Conservation (phyloP, 1,140 invertebrate species). For the Lordiphosa stackelbergi region DNA sequence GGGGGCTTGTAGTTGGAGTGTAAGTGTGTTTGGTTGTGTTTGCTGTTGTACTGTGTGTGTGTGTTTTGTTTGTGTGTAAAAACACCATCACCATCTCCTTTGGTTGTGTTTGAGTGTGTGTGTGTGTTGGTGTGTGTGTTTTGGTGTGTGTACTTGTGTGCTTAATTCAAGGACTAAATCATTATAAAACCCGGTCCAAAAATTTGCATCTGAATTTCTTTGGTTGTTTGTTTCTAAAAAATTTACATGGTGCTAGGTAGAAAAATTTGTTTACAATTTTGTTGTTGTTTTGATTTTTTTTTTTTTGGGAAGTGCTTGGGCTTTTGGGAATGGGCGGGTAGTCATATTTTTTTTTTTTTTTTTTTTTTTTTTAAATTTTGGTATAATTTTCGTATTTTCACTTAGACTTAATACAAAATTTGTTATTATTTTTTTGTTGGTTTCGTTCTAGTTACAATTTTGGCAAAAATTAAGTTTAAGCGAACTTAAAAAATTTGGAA, state of each 20-base stretch:
- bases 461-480: not conserved
- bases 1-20: conserved; percentile 12
- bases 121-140: conserved; percentile 7
- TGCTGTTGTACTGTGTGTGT: conserved; percentile 18
- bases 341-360: not conserved
- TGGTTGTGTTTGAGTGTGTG: conserved; percentile 2
- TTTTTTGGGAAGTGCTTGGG: not conserved
- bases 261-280: conserved; percentile 10
- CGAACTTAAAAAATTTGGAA: too few relatives aligned
- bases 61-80: conserved; percentile 42
- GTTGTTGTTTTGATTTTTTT: conserved; percentile 9
- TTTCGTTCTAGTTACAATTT: conserved; percentile 1
- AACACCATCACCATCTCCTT: conserved; percentile 60
- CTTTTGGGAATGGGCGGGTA: too few relatives aligned
- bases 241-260: conserved; percentile 40
- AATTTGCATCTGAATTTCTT: conserved; percentile 36
- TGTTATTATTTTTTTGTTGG: not conserved
- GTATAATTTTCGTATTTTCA: conserved; percentile 10
- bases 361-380: conserved; percentile 8
- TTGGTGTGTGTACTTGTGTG: conserved; percentile 25
- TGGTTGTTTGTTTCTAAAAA: conserved; percentile 18
- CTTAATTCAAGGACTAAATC: conserved; percentile 55
- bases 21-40: conserved; percentile 13
- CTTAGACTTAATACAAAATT: too few relatives aligned
- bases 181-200: conserved; percentile 60